Evolutionary conservation across 2,113 vertebrate species (phyloP).

Genomic region (Cynocephalus volans): DNA sequence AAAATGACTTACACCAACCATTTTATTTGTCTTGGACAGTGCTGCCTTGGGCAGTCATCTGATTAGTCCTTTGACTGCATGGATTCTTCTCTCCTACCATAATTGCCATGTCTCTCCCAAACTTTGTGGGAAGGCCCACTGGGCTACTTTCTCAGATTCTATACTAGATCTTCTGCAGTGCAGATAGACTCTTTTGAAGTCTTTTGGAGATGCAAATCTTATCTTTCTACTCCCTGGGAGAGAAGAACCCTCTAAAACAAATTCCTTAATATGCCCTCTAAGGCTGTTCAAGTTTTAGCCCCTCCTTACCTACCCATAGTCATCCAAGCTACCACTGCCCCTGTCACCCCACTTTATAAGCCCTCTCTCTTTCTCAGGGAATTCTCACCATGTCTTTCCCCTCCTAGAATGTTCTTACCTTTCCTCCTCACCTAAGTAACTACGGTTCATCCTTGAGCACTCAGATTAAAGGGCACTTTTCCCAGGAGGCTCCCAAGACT

Average conservation of each 20-base stretch:
- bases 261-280: too few species aligned
- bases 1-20: neutral
- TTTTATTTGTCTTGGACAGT: neutral
- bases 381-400: neutral
- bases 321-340: accelerated
- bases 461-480: neutral
- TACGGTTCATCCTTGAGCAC: neutral
- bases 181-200: neutral
- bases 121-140: neutral
- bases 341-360: too few species aligned
- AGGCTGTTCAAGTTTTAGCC: neutral
- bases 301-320: neutral
- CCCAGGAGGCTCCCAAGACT: neutral
- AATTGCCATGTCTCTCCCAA: neutral
- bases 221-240: neutral
- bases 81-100: neutral
- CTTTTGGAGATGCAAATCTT: neutral
- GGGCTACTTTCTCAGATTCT: neutral
- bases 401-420: neutral
- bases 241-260: neutral
- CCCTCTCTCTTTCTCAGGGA: neutral
- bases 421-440: neutral
- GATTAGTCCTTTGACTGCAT: too few species aligned
- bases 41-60: neutral
- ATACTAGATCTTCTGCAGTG: neutral